Conservation (phyloP, 2,888 invertebrate genomes). For the Torymus texanus region DNA sequence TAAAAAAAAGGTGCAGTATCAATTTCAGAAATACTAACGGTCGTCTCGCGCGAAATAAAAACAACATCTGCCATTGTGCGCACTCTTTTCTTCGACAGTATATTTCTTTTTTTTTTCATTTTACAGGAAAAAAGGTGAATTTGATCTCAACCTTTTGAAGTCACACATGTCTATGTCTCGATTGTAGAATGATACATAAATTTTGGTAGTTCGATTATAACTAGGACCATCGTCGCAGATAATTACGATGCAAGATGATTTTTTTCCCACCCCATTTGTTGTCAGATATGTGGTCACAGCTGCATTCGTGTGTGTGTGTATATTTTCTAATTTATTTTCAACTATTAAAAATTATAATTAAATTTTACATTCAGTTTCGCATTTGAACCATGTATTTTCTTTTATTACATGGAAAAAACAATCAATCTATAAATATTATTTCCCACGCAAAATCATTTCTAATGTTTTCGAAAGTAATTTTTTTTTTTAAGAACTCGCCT, state of each 20-base stretch:
- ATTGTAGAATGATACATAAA: constrained; percentile 1
- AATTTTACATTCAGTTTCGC: no score
- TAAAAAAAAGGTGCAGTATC: constrained; percentile 36
- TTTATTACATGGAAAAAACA: no score
- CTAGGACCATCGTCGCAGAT: constrained; percentile 6
- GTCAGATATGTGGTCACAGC: background rate
- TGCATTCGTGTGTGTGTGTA: background rate
- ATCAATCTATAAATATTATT: no score
- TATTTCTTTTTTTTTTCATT: background rate
- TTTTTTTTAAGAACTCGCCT: no score
- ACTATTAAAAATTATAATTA: no score
- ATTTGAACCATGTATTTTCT: no score
- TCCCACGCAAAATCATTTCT: no score
- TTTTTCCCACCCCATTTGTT: constrained; percentile 2
- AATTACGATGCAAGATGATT: background rate
- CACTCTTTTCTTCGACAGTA: background rate
- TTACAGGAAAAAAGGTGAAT: constrained; percentile 31
- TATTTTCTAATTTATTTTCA: no score
- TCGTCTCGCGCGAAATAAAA: constrained; percentile 18
- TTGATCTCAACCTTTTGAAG: constrained; percentile 44
- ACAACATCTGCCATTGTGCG: constrained; percentile 46
- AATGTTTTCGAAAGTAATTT: no score
- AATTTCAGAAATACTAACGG: constrained; percentile 49
- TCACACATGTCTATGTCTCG: constrained; percentile 16
- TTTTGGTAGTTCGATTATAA: constrained; percentile 40